Conservation (phyloP, 2,888 invertebrate genomes). For the Pherbina coryleti region DNA sequence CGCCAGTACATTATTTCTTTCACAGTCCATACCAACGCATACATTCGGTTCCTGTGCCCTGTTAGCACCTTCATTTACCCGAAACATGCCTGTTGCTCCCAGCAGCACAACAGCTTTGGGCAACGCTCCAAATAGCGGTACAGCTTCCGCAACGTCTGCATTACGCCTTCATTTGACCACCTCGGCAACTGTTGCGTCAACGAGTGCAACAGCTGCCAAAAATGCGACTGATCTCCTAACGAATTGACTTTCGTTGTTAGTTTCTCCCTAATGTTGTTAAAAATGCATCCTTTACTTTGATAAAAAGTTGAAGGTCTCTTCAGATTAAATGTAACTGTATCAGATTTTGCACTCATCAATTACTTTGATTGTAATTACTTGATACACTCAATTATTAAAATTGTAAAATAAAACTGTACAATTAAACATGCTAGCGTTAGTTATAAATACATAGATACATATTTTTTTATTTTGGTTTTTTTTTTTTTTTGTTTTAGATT, state of each 20-base stretch:
- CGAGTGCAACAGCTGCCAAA: conserved; percentile 42
- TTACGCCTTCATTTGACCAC: conserved; percentile 48
- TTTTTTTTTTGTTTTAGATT: no score
- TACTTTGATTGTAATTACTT: no score
- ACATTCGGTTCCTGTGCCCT: conserved; percentile 67
- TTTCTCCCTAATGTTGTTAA: conserved; percentile 4
- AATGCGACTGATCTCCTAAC: conserved; percentile 64
- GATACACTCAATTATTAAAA: no score
- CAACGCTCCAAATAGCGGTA: not conserved
- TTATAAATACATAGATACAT: no score
- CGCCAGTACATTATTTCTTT: conserved; percentile 52
- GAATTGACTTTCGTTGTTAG: conserved; percentile 57
- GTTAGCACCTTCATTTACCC: conserved; percentile 60
- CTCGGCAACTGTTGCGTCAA: conserved; percentile 46
- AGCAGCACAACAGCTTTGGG: conserved; percentile 30
- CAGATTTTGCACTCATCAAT: no score
- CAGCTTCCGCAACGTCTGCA: conserved; percentile 39
- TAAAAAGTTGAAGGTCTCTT: not conserved
- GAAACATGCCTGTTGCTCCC: conserved; percentile 41
- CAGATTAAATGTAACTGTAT: not conserved
- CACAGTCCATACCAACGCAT: conserved; percentile 62
- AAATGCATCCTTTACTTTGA: not conserved
- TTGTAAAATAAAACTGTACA: no score
- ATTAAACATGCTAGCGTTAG: no score
- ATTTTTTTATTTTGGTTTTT: no score